phyloP scores from a whole-genome alignment of 2,113 vertebrate species.

The Sus scrofa region DNA sequence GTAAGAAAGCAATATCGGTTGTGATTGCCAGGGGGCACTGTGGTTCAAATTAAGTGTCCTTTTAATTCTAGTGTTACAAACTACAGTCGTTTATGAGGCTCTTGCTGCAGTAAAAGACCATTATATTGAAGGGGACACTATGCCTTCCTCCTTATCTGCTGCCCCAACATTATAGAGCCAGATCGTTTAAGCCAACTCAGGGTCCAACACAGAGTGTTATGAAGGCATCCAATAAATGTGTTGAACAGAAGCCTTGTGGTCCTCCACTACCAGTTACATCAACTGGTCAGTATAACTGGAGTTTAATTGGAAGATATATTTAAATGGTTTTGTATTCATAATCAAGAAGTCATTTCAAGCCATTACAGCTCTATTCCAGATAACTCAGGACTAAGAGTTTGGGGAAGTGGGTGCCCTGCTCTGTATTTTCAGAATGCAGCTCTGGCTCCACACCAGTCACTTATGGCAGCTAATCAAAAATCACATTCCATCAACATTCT shows the following conservation, averaged over 20 bases:
- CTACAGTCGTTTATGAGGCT: background rate
- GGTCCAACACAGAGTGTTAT: background rate
- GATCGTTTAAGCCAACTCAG: background rate
- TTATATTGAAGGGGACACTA: background rate
- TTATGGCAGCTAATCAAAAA: background rate
- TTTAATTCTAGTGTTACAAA: background rate
- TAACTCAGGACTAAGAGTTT: background rate
- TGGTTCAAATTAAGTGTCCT: background rate
- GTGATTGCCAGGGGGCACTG: background rate
- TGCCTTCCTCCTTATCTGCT: background rate
- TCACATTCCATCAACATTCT: background rate
- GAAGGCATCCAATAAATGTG: background rate
- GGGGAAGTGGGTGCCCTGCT: background rate
- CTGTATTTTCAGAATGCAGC: slow-evolving; percentile 3
- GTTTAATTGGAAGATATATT: background rate
- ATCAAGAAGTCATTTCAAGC: background rate
- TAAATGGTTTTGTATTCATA: background rate
- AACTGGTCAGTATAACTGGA: background rate
- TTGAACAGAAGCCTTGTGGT: background rate
- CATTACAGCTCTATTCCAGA: background rate
- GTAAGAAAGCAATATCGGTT: no score
- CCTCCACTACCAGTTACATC: background rate
- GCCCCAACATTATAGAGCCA: background rate
- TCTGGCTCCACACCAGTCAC: background rate
- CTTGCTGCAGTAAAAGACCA: background rate